A percentile compares a stretch with the other conserved stretches of the same genome.
Conservation (phyloP, 2,113 vertebrate genomes). For the Bubo blakistoni region DNA sequence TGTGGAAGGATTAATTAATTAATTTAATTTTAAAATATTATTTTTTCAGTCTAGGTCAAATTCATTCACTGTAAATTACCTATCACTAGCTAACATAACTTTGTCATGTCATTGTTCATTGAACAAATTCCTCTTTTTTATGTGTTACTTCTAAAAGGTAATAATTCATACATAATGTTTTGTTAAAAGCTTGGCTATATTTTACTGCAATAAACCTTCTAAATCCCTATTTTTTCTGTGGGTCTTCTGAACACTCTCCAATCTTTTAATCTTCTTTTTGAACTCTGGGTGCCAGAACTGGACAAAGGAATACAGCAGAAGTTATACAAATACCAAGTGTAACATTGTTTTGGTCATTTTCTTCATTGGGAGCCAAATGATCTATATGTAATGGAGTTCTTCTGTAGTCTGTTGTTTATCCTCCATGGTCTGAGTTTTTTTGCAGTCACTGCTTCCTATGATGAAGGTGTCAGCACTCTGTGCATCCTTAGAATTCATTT, state of each 20-base stretch:
- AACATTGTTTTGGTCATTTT: not conserved
- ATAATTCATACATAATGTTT: not conserved
- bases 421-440: not conserved
- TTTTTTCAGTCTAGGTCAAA: not conserved
- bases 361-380: not conserved
- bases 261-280: not conserved
- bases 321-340: not conserved
- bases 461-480: not conserved
- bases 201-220: not conserved
- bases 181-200: not conserved
- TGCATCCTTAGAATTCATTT: not conserved
- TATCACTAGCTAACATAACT: not conserved
- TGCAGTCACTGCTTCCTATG: not conserved
- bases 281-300: not conserved
- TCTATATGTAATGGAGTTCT: not conserved
- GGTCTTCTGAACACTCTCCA: not conserved
- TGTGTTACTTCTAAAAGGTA: not conserved
- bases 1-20: not conserved
- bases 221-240: not conserved
- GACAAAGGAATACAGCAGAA: not conserved
- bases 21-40: not conserved
- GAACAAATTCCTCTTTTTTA: not conserved
- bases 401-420: not conserved
- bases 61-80: not conserved
- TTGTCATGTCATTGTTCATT: not conserved